Conservation (phyloP, 2,797 vertebrate species). For the Danio albolineatus region DNA sequence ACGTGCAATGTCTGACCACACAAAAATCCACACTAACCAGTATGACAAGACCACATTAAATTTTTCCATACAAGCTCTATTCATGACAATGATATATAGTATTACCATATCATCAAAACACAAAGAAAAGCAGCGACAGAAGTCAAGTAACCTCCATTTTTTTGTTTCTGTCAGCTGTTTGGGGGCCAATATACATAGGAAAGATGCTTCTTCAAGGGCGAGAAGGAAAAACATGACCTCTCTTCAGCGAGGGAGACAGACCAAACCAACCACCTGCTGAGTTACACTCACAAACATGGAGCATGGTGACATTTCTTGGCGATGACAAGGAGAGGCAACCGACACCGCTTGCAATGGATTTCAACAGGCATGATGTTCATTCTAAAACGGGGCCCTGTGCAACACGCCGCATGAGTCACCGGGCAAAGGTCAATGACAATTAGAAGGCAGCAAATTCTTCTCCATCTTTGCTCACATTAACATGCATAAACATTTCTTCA, state of each 20-base stretch:
- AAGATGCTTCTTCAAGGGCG: constrained; percentile 27
- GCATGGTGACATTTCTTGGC: constrained; percentile 36
- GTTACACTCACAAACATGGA: constrained; percentile 28
- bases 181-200: constrained; percentile 4
- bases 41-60: too few relatives aligned
- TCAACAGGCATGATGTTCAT: constrained; percentile 45
- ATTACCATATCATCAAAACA: not conserved
- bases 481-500: constrained; percentile 23
- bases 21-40: too few relatives aligned
- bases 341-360: constrained; percentile 36
- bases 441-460: constrained; percentile 31
- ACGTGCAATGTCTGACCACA: too few relatives aligned
- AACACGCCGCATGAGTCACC: constrained; percentile 17
- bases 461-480: constrained; percentile 14
- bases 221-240: constrained; percentile 23
- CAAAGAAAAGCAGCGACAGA: not conserved
- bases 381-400: constrained; percentile 19
- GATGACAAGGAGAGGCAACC: constrained; percentile 22
- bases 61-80: too few relatives aligned
- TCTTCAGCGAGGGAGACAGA: constrained; percentile 5
- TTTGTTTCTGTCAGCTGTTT: constrained; percentile 42
- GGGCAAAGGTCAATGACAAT: constrained; percentile 49
- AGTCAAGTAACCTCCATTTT: constrained; percentile 12
- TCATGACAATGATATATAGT: not conserved
- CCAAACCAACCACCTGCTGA: constrained; percentile 47